These are phyloP conservation scores for Paraplagusia blochii DNA, from an alignment of 2,113 vertebrate species.

Conservation along the genomic window DNA sequence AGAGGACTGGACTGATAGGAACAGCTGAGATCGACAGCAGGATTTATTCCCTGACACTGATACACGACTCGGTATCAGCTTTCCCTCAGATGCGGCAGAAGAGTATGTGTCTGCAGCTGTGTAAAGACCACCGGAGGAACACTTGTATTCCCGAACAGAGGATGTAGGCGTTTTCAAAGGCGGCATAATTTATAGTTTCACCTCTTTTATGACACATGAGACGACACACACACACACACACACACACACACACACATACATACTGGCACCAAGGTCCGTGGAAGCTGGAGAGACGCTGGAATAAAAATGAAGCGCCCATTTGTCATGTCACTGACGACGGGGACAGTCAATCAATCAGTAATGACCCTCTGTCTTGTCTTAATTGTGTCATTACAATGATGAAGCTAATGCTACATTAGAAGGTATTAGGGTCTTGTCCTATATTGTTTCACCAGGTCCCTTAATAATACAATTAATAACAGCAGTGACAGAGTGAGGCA, in stretches of 20 bases:
- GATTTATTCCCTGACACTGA: slow-evolving; percentile 62
- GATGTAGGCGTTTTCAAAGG: slow-evolving; percentile 16
- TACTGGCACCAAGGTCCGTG: slow-evolving; percentile 11
- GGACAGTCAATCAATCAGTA: slow-evolving; percentile 14
- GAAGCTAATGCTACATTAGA: slow-evolving; percentile 34
- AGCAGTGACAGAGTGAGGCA: not conserved
- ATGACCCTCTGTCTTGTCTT: slow-evolving; percentile 16
- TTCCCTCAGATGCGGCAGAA: slow-evolving; percentile 35
- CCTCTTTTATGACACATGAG: slow-evolving; percentile 24
- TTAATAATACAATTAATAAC: slow-evolving; percentile 15
- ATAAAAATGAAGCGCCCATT: slow-evolving; percentile 26
- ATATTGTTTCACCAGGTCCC: slow-evolving; percentile 13
- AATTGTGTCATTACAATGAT: slow-evolving; percentile 24
- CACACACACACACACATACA: slow-evolving; percentile 8
- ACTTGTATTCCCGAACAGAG: slow-evolving; percentile 23
- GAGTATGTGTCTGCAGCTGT: slow-evolving; percentile 55
- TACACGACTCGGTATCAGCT: slow-evolving; percentile 53
- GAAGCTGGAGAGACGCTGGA: slow-evolving; percentile 13
- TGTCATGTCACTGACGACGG: slow-evolving; percentile 23
- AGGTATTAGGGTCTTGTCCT: slow-evolving; percentile 20
- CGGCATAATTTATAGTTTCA: slow-evolving; percentile 12
- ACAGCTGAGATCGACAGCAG: slow-evolving; percentile 62
- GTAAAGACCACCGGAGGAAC: slow-evolving; percentile 31
- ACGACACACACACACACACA: slow-evolving; percentile 9
- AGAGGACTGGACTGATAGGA: slow-evolving; percentile 53